Conservation (phyloP, 2,797 vertebrate genomes). For the Chiloscyllium punctatum region DNA sequence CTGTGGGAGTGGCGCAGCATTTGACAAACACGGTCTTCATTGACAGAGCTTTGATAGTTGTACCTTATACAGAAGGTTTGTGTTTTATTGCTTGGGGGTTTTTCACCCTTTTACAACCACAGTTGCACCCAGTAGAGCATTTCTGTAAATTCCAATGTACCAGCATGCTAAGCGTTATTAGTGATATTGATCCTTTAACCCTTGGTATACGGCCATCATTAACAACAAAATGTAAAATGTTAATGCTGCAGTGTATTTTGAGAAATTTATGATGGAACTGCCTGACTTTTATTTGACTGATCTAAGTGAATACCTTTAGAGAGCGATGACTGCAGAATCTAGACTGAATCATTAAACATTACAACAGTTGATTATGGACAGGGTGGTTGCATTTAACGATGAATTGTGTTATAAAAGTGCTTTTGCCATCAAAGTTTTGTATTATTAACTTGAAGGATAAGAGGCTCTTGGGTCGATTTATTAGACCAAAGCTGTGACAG, state of each 20-base stretch:
- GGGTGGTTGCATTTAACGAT: not conserved
- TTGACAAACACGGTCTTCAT: constrained; percentile 99
- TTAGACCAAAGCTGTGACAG: not conserved
- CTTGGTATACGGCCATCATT: constrained; percentile 66
- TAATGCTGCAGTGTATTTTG: constrained; percentile 31
- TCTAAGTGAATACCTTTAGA: not conserved
- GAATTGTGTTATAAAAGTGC: not conserved
- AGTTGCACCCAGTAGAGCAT: constrained; percentile 50
- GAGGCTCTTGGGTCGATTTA: not conserved
- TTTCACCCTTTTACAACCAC: constrained; percentile 49
- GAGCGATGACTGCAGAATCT: not conserved
- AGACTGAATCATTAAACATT: not conserved
- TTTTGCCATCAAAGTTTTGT: not conserved
- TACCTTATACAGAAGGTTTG: constrained; percentile 99
- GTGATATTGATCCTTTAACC: constrained; percentile 51
- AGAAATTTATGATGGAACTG: not conserved
- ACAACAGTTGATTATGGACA: not conserved
- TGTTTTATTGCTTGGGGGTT: constrained; percentile 49
- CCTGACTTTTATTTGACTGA: not conserved
- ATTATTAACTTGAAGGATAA: not conserved
- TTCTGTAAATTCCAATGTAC: constrained; percentile 45
- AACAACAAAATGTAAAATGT: constrained; percentile 17
- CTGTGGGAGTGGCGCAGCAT: constrained; percentile 95
- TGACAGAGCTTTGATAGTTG: constrained; percentile 98
- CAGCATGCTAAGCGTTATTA: constrained; percentile 46